Conservation (phyloP, 2,113 vertebrate genomes). For the Cairina moschata region DNA sequence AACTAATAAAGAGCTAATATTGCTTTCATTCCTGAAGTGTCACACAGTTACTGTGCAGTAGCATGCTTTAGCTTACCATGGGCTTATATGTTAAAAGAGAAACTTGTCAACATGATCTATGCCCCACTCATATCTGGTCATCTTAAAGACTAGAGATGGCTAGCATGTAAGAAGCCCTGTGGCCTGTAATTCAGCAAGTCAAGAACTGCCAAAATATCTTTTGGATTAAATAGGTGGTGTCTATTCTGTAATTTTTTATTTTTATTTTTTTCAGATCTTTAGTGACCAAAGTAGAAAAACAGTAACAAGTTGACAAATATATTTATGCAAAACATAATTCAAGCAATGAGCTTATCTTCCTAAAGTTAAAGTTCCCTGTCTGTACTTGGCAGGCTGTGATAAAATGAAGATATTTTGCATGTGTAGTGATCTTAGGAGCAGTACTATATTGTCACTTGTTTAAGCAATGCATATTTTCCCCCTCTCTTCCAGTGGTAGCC, state of each 20-base stretch:
- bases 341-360: not conserved
- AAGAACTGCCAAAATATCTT: not conserved
- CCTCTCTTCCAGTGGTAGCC: not conserved
- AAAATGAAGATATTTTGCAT: fast-evolving
- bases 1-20: not conserved
- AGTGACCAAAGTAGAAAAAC: not conserved
- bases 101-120: not conserved
- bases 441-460: fast-evolving
- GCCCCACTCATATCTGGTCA: not conserved
- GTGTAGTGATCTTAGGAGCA: not conserved
- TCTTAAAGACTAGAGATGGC: not conserved
- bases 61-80: not conserved
- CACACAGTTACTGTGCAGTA: not conserved
- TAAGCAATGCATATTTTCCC: not conserved
- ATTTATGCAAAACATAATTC: not conserved
- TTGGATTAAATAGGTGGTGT: not conserved
- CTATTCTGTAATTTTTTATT: not conserved
- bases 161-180: not conserved
- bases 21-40: not conserved
- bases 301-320: not conserved
- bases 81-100: not conserved
- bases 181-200: not conserved
- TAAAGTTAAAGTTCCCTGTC: not conserved
- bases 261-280: not conserved
- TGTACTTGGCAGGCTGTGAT: not conserved